phyloP scores from a whole-genome alignment of 1,140 invertebrate species.

The Lysiphlebus fabarum region DNA sequence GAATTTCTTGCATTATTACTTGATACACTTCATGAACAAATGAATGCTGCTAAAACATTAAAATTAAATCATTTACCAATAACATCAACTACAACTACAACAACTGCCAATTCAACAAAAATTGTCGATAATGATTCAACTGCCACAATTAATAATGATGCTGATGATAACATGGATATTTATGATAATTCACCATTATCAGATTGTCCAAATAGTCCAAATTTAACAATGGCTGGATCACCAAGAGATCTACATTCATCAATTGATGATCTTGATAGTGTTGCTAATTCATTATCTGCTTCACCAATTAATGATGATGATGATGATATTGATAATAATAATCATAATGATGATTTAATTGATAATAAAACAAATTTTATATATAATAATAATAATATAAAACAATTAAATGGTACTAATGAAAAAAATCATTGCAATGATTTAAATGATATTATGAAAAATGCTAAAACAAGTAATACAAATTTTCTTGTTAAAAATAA shows the following conservation, averaged over 20 bases:
- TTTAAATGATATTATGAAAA: constrained; percentile 63
- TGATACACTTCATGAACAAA: constrained; percentile 68
- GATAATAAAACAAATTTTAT: constrained; percentile 45
- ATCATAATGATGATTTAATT: constrained; percentile 44
- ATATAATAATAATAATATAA: constrained; percentile 36
- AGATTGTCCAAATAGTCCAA: constrained; percentile 46
- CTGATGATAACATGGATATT: constrained; percentile 39
- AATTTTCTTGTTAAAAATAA: constrained; percentile 60
- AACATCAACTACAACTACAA: constrained; percentile 39
- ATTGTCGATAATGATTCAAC: constrained; percentile 31
- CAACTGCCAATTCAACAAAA: constrained; percentile 44
- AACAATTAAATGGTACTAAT: constrained; percentile 29
- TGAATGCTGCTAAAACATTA: constrained; percentile 55
- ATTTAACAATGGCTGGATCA: constrained; percentile 47
- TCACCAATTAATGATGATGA: constrained; percentile 44
- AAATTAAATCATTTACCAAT: constrained; percentile 37
- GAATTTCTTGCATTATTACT: constrained; percentile 69
- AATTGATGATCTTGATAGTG: constrained; percentile 44
- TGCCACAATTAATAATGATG: constrained; percentile 38
- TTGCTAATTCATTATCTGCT: constrained; percentile 42
- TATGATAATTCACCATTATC: constrained; percentile 41
- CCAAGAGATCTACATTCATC: constrained; percentile 46
- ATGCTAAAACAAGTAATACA: constrained; percentile 64
- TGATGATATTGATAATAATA: constrained; percentile 43
- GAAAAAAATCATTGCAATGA: constrained; percentile 33